Conservation (phyloP, 2,113 vertebrate genomes). For the Tinamus guttatus region DNA sequence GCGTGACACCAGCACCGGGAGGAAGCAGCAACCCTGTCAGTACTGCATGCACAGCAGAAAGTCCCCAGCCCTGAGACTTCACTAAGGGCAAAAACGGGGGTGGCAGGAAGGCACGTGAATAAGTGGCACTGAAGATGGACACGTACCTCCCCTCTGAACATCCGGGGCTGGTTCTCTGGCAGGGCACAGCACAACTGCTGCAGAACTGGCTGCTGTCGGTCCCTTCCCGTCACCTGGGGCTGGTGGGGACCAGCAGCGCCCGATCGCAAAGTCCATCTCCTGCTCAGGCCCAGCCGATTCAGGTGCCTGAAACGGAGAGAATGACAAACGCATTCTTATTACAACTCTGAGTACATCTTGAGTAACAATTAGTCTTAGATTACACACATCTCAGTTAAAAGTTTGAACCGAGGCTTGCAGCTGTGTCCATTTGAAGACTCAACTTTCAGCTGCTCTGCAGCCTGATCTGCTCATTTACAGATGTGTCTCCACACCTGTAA, state of each 20-base stretch:
- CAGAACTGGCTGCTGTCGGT: neutral
- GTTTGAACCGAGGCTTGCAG: neutral
- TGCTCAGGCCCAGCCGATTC: constrained; percentile 28
- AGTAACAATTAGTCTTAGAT: constrained; percentile 69
- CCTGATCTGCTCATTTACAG: fast-evolving
- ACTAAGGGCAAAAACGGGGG: constrained; percentile 73
- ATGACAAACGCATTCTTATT: neutral
- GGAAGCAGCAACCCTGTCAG: constrained; percentile 27
- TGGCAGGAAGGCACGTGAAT: constrained; percentile 71
- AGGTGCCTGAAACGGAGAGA: neutral
- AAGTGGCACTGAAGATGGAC: constrained; percentile 63
- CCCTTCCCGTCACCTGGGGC: fast-evolving
- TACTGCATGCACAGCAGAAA: constrained; percentile 59
- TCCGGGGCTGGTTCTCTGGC: neutral
- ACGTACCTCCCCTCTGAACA: constrained; percentile 47
- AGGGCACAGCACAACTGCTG: neutral
- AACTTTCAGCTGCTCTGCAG: neutral
- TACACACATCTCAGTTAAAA: constrained; percentile 45
- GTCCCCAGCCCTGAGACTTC: constrained; percentile 67
- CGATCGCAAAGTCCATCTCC: neutral
- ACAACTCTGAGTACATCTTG: neutral
- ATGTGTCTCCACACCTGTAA: neutral
- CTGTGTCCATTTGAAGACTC: constrained; percentile 19
- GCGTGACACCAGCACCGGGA: constrained; percentile 58
- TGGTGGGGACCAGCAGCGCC: neutral